A percentile compares a stretch with the other conserved stretches of the same genome.
Conservation (phyloP, 2,113 vertebrate genomes). For the Gambusia holbrooki region DNA sequence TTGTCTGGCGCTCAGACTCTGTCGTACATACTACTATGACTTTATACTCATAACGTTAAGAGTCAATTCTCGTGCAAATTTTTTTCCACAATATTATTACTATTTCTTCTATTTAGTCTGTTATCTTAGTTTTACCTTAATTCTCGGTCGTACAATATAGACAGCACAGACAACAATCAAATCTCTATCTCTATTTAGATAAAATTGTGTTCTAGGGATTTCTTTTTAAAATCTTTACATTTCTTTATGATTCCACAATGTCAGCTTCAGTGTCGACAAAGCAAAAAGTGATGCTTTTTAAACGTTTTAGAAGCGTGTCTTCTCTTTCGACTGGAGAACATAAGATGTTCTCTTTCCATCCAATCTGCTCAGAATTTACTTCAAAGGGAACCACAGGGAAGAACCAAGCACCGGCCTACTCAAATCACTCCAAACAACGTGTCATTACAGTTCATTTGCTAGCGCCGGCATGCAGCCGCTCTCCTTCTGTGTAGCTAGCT, state of each 20-base stretch:
- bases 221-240: background rate
- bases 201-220: background rate
- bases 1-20: too few species aligned
- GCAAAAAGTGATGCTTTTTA: background rate
- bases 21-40: too few species aligned
- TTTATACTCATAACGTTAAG: too few species aligned
- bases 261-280: constrained; percentile 1
- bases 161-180: too few species aligned
- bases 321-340: constrained; percentile 33
- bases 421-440: constrained; percentile 52
- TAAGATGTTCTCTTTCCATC: background rate
- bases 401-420: constrained; percentile 39
- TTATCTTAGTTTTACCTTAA: too few species aligned
- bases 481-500: constrained; percentile 20
- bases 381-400: constrained; percentile 35
- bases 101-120: too few species aligned
- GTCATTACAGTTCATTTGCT: constrained; percentile 52
- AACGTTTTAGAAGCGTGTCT: background rate
- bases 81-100: too few species aligned
- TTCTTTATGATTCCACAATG: too few species aligned
- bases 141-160: too few species aligned
- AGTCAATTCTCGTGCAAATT: too few species aligned
- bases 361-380: constrained; percentile 21
- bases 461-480: constrained; percentile 18
- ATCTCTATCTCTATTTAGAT: background rate